Base-by-base conservation (phyloP, 2,113 vertebrate genomes). In the Synodontis membranacea region DNA sequence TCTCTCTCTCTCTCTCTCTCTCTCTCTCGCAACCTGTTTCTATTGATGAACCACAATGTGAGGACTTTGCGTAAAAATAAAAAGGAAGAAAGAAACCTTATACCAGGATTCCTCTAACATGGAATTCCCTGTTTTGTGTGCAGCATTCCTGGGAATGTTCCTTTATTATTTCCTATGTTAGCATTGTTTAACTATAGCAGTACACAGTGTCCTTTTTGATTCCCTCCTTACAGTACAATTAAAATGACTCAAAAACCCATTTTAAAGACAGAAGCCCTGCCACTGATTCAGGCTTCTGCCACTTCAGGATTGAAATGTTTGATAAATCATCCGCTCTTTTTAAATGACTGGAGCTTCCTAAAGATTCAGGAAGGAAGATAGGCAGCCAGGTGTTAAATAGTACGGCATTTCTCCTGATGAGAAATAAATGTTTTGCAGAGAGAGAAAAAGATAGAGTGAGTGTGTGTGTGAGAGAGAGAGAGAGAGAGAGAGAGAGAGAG, bases 331-430 rank as follows among this genome's bases (percentile, higher is more conserved):
- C 34, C 52, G 76, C 80, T 58, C 64, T 25, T 86, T 37, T 58
- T 74, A 58, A 85, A 72, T 78, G 83, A 84, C 64, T 72, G 48
- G 85, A 66, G 31, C 78, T 84, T 84, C 44, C 31, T 31, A 34
- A 87, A 87, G 74, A 42, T 82, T 9, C 54, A 42, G 31, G 58
- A 74, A 81, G 79, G 42, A 83, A 64, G 85, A 52, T 7, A 56
- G 37, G 70, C 85, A 81, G 66, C 82, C 83, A 84, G 88, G 70
- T 88, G 90, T 56, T 91, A 92, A 92, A 90, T 93, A 90, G 74
- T 62, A 52, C 17, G 92, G 82, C 87, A 87, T 94, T 94, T 93
- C 85, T 93, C 92, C 93, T 90, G 91, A 92, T 94, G 93, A 94
- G 91, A 91, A 93, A 92, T 93, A 92, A 94, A 92, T 90, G 90